Evolutionary conservation across 2,113 vertebrate species (phyloP).

Genomic region (Vombatus ursinus): DNA sequence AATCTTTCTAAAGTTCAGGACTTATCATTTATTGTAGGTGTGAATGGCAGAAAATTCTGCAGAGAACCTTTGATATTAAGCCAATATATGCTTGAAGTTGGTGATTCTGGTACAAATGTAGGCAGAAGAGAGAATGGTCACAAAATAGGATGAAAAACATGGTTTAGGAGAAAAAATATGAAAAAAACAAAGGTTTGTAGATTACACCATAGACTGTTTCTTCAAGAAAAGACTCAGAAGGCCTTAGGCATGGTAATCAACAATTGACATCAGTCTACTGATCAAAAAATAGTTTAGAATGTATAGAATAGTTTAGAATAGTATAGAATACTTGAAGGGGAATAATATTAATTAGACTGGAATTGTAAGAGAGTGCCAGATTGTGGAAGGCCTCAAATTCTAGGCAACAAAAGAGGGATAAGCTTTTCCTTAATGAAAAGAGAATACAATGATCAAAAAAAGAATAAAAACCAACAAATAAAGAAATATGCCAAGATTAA

Average conservation of each 20-base stretch:
- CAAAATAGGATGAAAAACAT: not conserved
- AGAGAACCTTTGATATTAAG: not conserved
- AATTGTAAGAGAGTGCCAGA: not conserved
- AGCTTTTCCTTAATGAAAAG: not conserved
- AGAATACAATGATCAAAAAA: not conserved
- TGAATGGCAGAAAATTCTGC: not conserved
- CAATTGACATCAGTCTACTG: not conserved
- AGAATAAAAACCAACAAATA: not conserved
- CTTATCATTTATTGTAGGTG: not conserved
- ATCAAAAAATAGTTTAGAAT: not conserved
- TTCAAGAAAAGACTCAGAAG: not conserved
- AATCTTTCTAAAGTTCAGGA: not conserved
- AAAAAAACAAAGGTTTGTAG: not conserved
- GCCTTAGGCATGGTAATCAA: not conserved
- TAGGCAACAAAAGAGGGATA: not conserved
- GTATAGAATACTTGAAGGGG: not conserved
- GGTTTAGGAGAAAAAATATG: not conserved
- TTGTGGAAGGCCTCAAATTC: not conserved
- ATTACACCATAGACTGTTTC: not conserved
- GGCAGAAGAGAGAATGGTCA: not conserved
- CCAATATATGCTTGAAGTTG: not conserved
- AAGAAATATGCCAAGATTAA: not conserved
- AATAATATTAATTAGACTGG: not conserved
- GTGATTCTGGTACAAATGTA: not conserved
- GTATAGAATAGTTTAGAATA: too few relatives aligned